Evolutionary conservation across 1,140 invertebrate genomes (phyloP).

Genomic region (Ectropis grisescens): DNA sequence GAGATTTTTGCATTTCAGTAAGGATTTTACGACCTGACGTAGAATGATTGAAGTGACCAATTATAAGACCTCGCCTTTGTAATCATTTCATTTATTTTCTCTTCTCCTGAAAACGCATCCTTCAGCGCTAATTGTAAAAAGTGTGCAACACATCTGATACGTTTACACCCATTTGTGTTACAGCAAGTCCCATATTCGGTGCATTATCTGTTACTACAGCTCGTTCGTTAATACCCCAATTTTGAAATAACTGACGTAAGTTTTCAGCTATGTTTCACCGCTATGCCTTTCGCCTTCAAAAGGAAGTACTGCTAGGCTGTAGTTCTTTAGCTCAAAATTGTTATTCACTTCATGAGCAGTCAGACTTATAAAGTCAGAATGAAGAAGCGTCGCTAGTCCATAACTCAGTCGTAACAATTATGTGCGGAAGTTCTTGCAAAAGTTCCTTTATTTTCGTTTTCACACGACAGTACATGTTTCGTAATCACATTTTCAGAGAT

Average conservation of each 20-base stretch:
- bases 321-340: constrained; percentile 2
- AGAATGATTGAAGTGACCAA: constrained; percentile 8
- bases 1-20: constrained; percentile 1
- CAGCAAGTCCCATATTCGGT: constrained; percentile 8
- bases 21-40: constrained; percentile 1
- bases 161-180: constrained; percentile 3
- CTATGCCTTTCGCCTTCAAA: constrained; percentile 3
- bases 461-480: constrained; percentile 4
- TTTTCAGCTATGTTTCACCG: constrained; percentile 2
- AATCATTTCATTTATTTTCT: constrained; percentile 6
- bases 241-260: background rate
- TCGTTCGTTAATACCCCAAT: background rate
- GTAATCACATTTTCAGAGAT: constrained; percentile 8
- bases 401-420: constrained; percentile 2
- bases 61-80: constrained; percentile 7
- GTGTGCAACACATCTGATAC: constrained; percentile 7
- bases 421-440: constrained; percentile 1
- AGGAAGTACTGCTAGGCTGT: constrained; percentile 2
- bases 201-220: constrained; percentile 4
- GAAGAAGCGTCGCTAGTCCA: constrained; percentile 5
- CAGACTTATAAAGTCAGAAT: constrained; percentile 3
- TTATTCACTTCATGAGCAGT: constrained; percentile 3
- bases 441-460: constrained; percentile 3
- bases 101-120: constrained; percentile 5
- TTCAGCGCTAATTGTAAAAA: constrained; percentile 8